A percentile compares a stretch with the other conserved stretches of the same genome.
These are phyloP conservation scores for Triops cancriformis DNA, from an alignment of 1,140 invertebrate genomes.

Conservation along the genomic window DNA sequence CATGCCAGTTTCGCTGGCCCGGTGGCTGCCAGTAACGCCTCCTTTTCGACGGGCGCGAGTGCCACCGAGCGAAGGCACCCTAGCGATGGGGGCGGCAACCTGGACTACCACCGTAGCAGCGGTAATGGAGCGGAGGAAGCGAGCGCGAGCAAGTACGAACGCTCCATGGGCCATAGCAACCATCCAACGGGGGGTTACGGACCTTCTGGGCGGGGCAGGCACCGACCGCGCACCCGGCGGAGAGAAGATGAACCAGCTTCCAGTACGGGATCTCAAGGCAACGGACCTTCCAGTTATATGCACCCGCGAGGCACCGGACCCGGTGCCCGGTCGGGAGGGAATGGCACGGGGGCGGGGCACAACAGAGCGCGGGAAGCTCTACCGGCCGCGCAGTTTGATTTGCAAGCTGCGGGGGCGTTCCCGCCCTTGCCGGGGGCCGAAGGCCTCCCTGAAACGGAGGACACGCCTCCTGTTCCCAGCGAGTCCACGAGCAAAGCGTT, in stretches of 20 bases:
- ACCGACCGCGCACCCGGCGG: conserved; percentile 19
- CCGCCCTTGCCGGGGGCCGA: conserved; percentile 63
- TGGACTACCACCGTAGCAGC: neutral
- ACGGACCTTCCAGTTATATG: neutral
- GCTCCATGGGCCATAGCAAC: neutral
- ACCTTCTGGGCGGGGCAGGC: neutral
- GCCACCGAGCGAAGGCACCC: neutral
- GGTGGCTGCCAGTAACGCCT: conserved; percentile 21
- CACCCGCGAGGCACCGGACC: neutral
- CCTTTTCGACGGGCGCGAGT: conserved; percentile 4
- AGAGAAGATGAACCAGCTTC: conserved; percentile 12
- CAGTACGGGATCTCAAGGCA: neutral
- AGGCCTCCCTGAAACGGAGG: conserved; percentile 27
- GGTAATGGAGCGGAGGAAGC: neutral
- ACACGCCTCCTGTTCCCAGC: conserved; percentile 15
- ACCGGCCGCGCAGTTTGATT: conserved; percentile 53
- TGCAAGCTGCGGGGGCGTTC: conserved; percentile 64
- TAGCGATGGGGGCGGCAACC: neutral
- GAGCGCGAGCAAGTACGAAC: neutral
- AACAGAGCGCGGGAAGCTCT: conserved; percentile 6
- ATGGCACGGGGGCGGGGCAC: neutral
- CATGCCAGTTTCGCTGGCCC: conserved; percentile 19
- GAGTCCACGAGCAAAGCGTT: neutral
- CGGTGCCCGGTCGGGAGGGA: neutral
- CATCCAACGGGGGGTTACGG: neutral